A percentile compares a stretch with the other conserved stretches of the same genome.
Conservation (phyloP, 2,113 vertebrate species). For the Chionodraco myersi region DNA sequence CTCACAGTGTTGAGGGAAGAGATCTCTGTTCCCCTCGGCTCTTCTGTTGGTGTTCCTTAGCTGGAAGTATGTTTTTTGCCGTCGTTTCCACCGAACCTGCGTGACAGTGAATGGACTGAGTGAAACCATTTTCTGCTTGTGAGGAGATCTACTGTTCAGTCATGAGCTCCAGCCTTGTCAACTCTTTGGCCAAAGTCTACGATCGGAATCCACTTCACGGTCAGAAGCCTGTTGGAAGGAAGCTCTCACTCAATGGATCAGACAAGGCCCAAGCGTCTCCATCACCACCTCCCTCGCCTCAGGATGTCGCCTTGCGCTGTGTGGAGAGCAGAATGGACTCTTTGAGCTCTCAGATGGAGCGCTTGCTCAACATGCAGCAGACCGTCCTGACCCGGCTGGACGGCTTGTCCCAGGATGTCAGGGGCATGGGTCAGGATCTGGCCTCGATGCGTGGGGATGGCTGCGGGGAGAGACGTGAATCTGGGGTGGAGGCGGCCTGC, state of each 20-base stretch:
- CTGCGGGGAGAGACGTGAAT: constrained; percentile 4
- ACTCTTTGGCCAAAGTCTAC: constrained; percentile 87
- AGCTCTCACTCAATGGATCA: constrained; percentile 61
- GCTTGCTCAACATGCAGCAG: constrained; percentile 84
- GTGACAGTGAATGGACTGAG: constrained; percentile 25
- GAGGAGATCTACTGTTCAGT: constrained; percentile 1
- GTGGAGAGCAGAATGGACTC: constrained; percentile 84
- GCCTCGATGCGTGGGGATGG: constrained; percentile 62
- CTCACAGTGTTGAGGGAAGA: constrained; percentile 30
- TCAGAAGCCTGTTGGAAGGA: constrained; percentile 75
- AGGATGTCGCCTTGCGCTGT: constrained; percentile 44
- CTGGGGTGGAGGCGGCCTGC: constrained; percentile 73
- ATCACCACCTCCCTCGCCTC: constrained; percentile 25
- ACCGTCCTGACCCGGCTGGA: constrained; percentile 85
- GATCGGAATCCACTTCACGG: constrained; percentile 84
- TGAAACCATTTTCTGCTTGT: background rate
- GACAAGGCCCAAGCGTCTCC: constrained; percentile 54
- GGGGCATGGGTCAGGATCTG: constrained; percentile 78
- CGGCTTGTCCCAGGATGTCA: constrained; percentile 83
- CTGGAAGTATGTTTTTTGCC: constrained; percentile 18
- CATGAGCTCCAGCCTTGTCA: constrained; percentile 84
- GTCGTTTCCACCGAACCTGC: background rate
- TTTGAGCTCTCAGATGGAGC: constrained; percentile 86
- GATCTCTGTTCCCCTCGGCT: constrained; percentile 32
- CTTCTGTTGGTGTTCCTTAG: background rate